Evolutionary conservation across 2,888 invertebrate genomes (phyloP).

Genomic region (Hypomecis atomaria): DNA sequence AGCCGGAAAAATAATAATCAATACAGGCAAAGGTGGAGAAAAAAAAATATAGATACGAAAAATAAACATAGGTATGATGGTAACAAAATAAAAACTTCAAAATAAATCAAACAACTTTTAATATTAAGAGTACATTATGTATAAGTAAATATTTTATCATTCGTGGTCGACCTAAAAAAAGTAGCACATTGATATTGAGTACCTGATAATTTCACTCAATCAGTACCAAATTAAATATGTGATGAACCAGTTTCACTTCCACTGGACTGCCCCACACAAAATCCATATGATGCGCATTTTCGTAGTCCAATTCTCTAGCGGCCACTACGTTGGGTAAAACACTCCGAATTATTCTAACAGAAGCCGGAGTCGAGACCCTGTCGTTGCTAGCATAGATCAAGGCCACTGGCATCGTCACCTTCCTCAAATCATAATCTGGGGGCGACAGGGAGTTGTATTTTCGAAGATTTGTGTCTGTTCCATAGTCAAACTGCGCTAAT

Average conservation of each 20-base stretch:
- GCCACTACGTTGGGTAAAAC: constrained; percentile 49
- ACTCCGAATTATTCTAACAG: constrained; percentile 40
- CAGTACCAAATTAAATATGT: constrained; percentile 32
- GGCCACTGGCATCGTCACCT: constrained; percentile 35
- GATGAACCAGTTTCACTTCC: constrained; percentile 42
- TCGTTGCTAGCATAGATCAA: constrained; percentile 49
- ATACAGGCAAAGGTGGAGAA: too few relatives aligned
- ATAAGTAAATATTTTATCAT: too few relatives aligned
- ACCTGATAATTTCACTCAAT: background rate
- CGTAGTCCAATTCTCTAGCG: constrained; percentile 28
- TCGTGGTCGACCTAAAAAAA: too few relatives aligned
- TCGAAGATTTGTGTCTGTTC: constrained; percentile 31
- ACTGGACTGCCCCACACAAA: constrained; percentile 48
- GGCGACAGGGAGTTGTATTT: constrained; percentile 42
- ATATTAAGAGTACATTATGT: too few relatives aligned
- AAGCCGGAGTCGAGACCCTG: constrained; percentile 39
- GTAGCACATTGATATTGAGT: background rate
- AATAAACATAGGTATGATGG: too few relatives aligned
- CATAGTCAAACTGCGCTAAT: constrained; percentile 48
- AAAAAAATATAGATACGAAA: too few relatives aligned
- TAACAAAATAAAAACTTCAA: too few relatives aligned
- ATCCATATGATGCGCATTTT: constrained; percentile 48
- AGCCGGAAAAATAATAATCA: too few relatives aligned
- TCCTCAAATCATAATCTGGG: constrained; percentile 38
- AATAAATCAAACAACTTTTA: too few relatives aligned